These are phyloP conservation scores for Chaetura pelagica DNA, from an alignment of 2,113 vertebrate species.

Conservation along the genomic window DNA sequence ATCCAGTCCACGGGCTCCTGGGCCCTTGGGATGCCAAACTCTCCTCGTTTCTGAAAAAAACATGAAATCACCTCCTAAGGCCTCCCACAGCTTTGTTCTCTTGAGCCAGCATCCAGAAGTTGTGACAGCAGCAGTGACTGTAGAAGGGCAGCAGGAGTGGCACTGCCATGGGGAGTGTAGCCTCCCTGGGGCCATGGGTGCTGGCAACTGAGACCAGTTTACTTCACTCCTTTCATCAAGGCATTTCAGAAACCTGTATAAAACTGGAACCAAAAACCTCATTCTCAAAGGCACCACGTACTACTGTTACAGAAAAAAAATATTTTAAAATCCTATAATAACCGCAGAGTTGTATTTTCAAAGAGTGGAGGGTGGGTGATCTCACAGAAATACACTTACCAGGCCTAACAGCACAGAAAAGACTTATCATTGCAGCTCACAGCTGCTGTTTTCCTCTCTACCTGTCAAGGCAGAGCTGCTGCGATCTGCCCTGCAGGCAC, in stretches of 20 bases:
- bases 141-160: background rate
- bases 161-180: rapidly evolving
- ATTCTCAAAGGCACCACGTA: background rate
- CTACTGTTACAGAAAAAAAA: too few species aligned
- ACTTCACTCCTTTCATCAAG: background rate
- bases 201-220: background rate
- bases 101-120: background rate
- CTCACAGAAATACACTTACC: background rate
- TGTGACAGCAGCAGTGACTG: background rate
- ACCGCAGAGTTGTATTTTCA: background rate
- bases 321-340: background rate
- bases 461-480: background rate
- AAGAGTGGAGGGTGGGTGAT: background rate
- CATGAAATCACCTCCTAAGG: background rate
- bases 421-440: background rate
- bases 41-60: background rate
- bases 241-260: background rate
- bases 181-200: rapidly evolving
- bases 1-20: background rate
- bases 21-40: background rate
- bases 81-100: background rate
- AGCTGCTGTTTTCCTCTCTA: background rate
- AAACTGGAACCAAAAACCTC: background rate
- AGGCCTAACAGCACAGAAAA: background rate
- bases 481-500: background rate